Evolutionary conservation across 2,113 vertebrate genomes (phyloP), one percentile per base, ranked within the genome.

Genomic region (Bubo bubo): DNA sequence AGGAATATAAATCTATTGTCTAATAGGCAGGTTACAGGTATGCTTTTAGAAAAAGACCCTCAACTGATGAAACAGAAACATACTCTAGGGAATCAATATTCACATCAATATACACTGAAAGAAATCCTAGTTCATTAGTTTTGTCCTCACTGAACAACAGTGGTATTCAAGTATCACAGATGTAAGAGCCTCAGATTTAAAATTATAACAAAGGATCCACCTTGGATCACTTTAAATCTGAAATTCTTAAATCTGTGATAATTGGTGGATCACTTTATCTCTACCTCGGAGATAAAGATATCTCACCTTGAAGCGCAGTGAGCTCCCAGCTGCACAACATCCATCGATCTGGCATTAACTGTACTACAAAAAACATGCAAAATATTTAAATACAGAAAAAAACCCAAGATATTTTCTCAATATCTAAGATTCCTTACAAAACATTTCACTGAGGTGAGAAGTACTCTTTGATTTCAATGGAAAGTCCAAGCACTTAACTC

Each of bases 201-300:
- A 92, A 71, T 49, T 63, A 76, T 86, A 93, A 87, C 47, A 37
- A 53, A 63, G 32, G 49, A 92, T 92, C 45, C 58, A 86, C 62
- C 67, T 32, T 62, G 45, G 82, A 95, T 97, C 75, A 62, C 67
- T 80, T 83, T 88, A 96, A 96, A 91, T 88, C 86, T 2, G 0
- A 68, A 71, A 86, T 45, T 67, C 74, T 93, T 90, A 95, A 92
- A 77, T 64, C 91, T 83, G 60, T 71, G 67, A 58, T 92, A 95
- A 95, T 66, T 95, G 75, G 53, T 60, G 24, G 35, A 88, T 95
- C 75, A 16, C 91, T 95, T 93, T 93, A 92, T 93, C 82, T 91
- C 72, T 90, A 23, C 95, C 91, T 73, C 86, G 75, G 72, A 91
- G 93, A 82, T 90, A 80, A 94, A 95, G 59, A 52, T 28, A 77